Evolutionary conservation across 2,113 vertebrate genomes (phyloP), one percentile per base, ranked within the genome.

Genomic region (Thomomys bottae): DNA sequence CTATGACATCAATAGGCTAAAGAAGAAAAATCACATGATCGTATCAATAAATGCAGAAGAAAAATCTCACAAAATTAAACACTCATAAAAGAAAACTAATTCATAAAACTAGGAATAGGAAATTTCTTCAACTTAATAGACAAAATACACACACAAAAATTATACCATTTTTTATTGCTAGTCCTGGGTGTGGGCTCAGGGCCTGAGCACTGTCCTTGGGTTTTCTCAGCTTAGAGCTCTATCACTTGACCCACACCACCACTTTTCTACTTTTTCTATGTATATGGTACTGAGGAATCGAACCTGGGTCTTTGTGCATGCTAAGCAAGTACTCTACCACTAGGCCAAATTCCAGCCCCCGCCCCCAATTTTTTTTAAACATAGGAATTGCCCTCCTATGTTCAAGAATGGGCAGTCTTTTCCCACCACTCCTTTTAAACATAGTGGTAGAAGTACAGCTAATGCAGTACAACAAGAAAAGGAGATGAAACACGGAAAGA

Each of bases 381-480:
- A 23, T 70, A 80, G 45, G 61, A 68, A 30, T 11, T 57, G 40
- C 68, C 3, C 54, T 9, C 71, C 12, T 49, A 24, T 87, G 45
- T 23, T 32, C 24, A 87, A 68, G 17, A 87, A 63, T 4, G 63
- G 10, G 14, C 49, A 84, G 4, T 71, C 20, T 17, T 18, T 1
- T 92, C 15, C 63, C 15, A 45, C 34, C 30, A 57, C 4, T 84
- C 4, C 14, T 88, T 70, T 84, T 84, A 28, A 88, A 26, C 34
- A 79, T 54, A 49, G 57, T 32, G n/a, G 42, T 26, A 7, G 12
- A 79, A 84, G 21, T 63, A 28, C 57, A 34, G 23, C 6, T 66
- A 90, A 64, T 67, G 42, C 24, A 87, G 45, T 45, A 86, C 49
- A 54, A 71, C 14, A 42, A 78, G 59, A 85, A 68, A 94, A 85